Evolutionary conservation across 1,140 invertebrate species (phyloP).

Genomic region (Drosophila simulans): DNA sequence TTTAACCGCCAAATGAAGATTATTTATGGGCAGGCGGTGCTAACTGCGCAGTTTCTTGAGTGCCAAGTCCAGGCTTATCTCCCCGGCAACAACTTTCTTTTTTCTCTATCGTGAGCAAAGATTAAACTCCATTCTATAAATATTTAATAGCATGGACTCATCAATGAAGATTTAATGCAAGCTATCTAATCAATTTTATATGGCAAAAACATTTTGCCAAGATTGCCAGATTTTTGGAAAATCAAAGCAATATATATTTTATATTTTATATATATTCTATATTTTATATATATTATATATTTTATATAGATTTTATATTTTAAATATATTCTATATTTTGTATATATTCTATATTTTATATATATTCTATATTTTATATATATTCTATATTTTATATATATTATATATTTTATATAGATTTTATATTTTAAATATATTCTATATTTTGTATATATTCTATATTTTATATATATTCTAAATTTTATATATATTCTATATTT

Average conservation of each 20-base stretch:
- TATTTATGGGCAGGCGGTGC: slow-evolving; percentile 59
- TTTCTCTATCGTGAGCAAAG: slow-evolving; percentile 21
- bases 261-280: too few species aligned
- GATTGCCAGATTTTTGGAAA: background rate
- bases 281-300: background rate
- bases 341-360: background rate
- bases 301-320: too few species aligned
- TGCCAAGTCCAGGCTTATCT: slow-evolving; percentile 55
- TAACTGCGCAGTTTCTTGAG: slow-evolving; percentile 73
- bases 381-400: background rate
- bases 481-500: background rate
- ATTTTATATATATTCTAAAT: background rate
- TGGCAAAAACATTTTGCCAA: background rate
- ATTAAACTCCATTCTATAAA: slow-evolving; percentile 43
- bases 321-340: too few species aligned
- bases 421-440: too few species aligned
- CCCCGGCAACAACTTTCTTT: slow-evolving; percentile 62
- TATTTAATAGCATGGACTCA: slow-evolving; percentile 23
- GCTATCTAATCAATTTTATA: slow-evolving; percentile 15
- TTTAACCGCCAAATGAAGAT: slow-evolving; percentile 52
- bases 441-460: background rate
- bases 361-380: background rate
- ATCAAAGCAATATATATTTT: background rate
- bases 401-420: too few species aligned
- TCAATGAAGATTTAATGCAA: slow-evolving; percentile 7